Base-by-base conservation (phyloP, 2,888 invertebrate species). In the Autographa gamma region DNA sequence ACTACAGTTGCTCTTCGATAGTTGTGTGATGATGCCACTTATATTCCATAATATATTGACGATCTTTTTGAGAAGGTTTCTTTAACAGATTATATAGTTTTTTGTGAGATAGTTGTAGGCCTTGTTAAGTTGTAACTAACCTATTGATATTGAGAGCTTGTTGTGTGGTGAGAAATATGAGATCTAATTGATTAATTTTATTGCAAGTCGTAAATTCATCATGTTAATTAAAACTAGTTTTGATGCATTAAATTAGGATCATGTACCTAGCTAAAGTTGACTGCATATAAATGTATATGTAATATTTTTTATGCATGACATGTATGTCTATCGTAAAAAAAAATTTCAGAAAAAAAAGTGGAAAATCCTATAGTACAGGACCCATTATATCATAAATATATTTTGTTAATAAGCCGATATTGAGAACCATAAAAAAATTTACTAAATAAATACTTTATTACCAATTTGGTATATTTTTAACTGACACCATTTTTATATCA, bases 31-130 rank as follows among this genome's bases (percentile, higher is more conserved):
- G 38, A 70, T 43, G 54, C 32, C 65, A 63, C 34, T 69, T 41
- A 65, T 68, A 75, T 79, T 66, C 65, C 41, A 59, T 58, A 79
- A 76, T 41, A 0, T 25, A 60, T 58, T 60, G 56, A 65, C 56
- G 65, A 34, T 7, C 41, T 14, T 65, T 56, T 43, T 65, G 62
- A 19, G n/a, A 78, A 69, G 62, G 54, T 56, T 56, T 56, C 25
- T 56, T 8, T 56, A 56, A 9, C 18, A 48, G 48, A n/a, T 6
- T 16, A 11, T 63, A 52, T 63, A 41, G 63, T 18, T 18, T 52
- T 60, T 73, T 58, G 34, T 68, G 5, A 6, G 48, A n/a, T 48
- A n/a, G 48, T 48, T 48, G 48, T n/a, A 48, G 16, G n/a, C 48
- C 48, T 48, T 48, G 48, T 48, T 48, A n/a, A 25, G 25, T 25